Base-by-base conservation (phyloP, 2,888 invertebrate species). In the Pachydiplax longipennis region DNA sequence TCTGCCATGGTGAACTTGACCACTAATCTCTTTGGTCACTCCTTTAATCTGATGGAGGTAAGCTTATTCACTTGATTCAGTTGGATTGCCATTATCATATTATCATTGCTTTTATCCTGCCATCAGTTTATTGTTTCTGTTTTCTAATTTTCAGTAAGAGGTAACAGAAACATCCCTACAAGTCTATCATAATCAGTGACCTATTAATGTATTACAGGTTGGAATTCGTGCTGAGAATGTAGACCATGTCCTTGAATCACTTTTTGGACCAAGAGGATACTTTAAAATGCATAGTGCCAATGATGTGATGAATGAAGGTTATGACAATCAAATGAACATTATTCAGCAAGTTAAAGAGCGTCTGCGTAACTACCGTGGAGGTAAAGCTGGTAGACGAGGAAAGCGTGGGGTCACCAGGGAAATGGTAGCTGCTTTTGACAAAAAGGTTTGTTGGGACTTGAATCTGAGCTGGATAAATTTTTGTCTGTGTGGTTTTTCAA, bases 171-270 rank as follows among this genome's bases (percentile, higher is more conserved):
- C 4, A 44, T 44, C 10, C 10, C 8, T 4, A 4, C 4, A 44
- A 44, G 44, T 44, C 58, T 82, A 44, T 61, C 35, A 44, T 15
- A n/a, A 48, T 44, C 58, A 40, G 44, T 80, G 37, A 48, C 90
- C 83, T 44, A n/a, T 91, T 22, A 90, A 73, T 40, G 0, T 35
- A 44, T 61, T 22, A 40, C 91, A 94, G 94, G 93, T 97, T 65
- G 96, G 96, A 91, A 94, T 95, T 73, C 96, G 98, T 91, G 96
- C 97, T 93, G 97, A 98, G 93, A 98, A 98, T 92, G 93, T 98
- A 90, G 98, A 98, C 93, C 95, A 95, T 90, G 93, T 97, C 0
- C 93, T 97, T 2, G 98, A 98, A 93, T 96, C 96, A 91, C 96
- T 97, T 93, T 95, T 98, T 37, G 98, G 98, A 8, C 97, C 97